Evolutionary conservation across 2,888 invertebrate genomes (phyloP), one percentile per base, ranked within the genome.

Genomic region (Phlogophora meticulosa): DNA sequence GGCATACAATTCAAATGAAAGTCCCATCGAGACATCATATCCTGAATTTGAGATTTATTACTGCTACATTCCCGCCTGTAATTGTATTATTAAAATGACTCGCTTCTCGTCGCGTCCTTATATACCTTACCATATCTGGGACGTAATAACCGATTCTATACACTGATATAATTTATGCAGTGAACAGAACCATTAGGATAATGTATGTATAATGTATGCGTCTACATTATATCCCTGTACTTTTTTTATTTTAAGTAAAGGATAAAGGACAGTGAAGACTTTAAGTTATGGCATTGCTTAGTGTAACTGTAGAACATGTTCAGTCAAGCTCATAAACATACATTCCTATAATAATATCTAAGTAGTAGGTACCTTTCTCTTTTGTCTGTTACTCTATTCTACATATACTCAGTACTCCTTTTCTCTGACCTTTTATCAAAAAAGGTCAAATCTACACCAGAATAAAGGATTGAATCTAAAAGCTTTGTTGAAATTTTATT

Each of bases 11-110:
- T 49, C 38, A 24, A 28, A 57, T 34, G 17, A 49, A 62, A 36
- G 43, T 24, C 40, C 55, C 46, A 28, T 38, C 9, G 56, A 60
- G 59, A 62, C 36, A 34, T 57, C 63, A 64, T 38, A 66, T 79
- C 48, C 49, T 53, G 63, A 79, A 79, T 75, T 59, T 60, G 45
- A 70, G 65, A 79, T 66, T 61, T 79, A 75, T 66, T 62, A 70
- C 56, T 24, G 17, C 46, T 32, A 74, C 58, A 58, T 59, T 60
- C 59, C 58, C 28, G 49, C 9, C 59, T 15, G 55, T 75, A 77
- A 77, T 70, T 63, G 48, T 22, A 45, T 75, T 77, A 79, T 65
- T 62, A 75, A 62, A 48, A 56, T 28, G 61, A 24, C 58, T 67
- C 60, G 45, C 66, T 69, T 68, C 59, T 24, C 57, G 58, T 51